phyloP scores from a whole-genome alignment of 2,113 vertebrate species.

The Petrocephalus microphthalmus region DNA sequence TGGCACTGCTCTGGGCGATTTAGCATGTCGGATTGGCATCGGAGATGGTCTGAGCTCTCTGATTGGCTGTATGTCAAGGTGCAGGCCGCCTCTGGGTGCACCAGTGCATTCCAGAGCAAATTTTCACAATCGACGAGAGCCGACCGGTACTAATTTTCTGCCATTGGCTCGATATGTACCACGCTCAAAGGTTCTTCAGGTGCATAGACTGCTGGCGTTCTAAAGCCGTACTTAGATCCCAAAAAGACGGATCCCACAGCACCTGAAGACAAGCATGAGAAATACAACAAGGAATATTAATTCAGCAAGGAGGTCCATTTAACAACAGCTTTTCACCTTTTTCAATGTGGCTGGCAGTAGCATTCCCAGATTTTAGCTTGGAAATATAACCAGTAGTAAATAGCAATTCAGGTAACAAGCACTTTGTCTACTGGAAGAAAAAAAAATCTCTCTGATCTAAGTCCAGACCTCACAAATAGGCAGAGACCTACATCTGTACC shows the following conservation, averaged over 20 bases:
- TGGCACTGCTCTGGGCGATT: background rate
- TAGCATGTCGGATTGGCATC: no score
- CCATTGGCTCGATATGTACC: background rate
- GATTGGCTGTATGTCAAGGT: no score
- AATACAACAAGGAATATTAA: background rate
- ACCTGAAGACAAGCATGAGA: background rate
- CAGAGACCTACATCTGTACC: background rate
- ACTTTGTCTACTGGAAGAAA: constrained; percentile 27
- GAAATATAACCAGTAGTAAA: background rate
- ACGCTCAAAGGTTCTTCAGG: background rate
- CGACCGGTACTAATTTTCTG: background rate
- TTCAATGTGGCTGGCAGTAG: background rate
- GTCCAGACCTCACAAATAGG: background rate
- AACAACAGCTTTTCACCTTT: background rate
- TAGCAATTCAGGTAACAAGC: background rate
- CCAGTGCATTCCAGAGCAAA: no score
- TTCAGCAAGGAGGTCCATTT: background rate
- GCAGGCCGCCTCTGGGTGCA: no score
- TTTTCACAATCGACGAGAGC: no score
- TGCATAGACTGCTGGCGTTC: background rate
- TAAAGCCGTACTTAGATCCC: background rate
- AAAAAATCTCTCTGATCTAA: constrained; percentile 2
- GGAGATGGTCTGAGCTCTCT: no score
- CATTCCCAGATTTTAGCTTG: background rate
- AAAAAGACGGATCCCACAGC: background rate